These are phyloP conservation scores for Philereme vetulata DNA, from an alignment of 2,888 invertebrate species.

Conservation along the genomic window DNA sequence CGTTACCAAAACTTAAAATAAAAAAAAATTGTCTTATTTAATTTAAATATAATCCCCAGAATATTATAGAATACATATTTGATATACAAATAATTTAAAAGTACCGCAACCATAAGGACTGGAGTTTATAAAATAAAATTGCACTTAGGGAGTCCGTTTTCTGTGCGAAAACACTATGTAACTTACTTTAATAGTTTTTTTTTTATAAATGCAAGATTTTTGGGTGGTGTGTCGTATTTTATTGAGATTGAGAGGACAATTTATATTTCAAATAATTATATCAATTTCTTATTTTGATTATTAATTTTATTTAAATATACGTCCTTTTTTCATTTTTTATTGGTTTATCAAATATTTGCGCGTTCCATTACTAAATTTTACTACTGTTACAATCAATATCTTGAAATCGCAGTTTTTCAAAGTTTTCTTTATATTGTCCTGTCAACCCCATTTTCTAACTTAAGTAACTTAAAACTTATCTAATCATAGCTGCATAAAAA, in stretches of 20 bases:
- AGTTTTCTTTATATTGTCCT: slow-evolving; percentile 36
- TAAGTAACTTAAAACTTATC: slow-evolving; percentile 47
- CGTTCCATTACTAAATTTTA: not conserved
- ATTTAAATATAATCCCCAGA: slow-evolving; percentile 49
- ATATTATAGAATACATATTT: slow-evolving; percentile 47
- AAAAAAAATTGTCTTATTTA: slow-evolving; percentile 43
- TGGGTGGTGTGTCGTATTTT: slow-evolving; percentile 68
- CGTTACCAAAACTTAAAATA: slow-evolving; percentile 52
- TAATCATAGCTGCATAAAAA: slow-evolving; percentile 52
- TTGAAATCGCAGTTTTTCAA: not conserved
- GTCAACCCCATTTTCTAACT: slow-evolving; percentile 46
- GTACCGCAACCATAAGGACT: slow-evolving; percentile 60
- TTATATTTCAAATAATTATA: not conserved
- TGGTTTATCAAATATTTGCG: not conserved
- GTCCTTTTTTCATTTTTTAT: not conserved
- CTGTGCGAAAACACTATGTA: slow-evolving; percentile 55
- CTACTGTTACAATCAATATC: not conserved
- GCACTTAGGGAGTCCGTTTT: slow-evolving; percentile 70
- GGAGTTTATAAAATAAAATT: slow-evolving; percentile 63
- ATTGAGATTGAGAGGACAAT: slow-evolving; percentile 45
- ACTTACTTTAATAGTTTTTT: slow-evolving; percentile 63
- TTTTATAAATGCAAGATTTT: slow-evolving; percentile 77
- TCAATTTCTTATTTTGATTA: not conserved
- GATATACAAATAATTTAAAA: slow-evolving; percentile 43
- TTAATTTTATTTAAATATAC: not conserved